Conservation (phyloP, 2,113 vertebrate species). For the Burhinus bistriatus region DNA sequence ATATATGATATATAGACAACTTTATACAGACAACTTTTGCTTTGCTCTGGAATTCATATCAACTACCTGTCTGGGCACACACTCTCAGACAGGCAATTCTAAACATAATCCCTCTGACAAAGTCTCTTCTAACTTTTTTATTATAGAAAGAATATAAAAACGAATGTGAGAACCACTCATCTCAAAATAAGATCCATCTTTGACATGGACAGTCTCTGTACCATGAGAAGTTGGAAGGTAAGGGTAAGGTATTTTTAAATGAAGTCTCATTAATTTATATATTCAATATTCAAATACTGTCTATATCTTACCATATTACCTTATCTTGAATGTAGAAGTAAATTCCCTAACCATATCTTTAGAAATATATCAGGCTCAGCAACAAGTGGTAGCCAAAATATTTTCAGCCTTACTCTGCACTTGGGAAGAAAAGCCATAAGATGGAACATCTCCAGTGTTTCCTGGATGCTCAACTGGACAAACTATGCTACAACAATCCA, state of each 20-base stretch:
- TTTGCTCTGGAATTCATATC: not conserved
- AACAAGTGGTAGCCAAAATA: not conserved
- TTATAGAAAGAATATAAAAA: not conserved
- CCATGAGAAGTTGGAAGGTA: not conserved
- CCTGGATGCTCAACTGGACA: not conserved
- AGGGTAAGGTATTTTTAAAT: not conserved
- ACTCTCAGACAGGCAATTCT: not conserved
- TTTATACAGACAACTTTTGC: not conserved
- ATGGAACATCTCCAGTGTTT: not conserved
- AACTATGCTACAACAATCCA: not conserved
- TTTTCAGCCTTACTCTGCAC: not conserved
- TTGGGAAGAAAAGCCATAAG: not conserved
- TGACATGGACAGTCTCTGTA: not conserved
- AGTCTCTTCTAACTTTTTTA: not conserved
- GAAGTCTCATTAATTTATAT: not conserved
- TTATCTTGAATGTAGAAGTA: not conserved
- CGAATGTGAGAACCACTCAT: not conserved
- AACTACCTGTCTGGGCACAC: not conserved
- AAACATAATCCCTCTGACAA: not conserved
- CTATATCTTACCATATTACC: not conserved
- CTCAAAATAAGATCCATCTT: not conserved
- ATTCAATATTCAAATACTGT: not conserved
- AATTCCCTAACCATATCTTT: not conserved
- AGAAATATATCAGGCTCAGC: not conserved
- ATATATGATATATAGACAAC: not conserved